phyloP scores from a whole-genome alignment of 2,888 invertebrate species.

The Synanthedon tipuliformis region DNA sequence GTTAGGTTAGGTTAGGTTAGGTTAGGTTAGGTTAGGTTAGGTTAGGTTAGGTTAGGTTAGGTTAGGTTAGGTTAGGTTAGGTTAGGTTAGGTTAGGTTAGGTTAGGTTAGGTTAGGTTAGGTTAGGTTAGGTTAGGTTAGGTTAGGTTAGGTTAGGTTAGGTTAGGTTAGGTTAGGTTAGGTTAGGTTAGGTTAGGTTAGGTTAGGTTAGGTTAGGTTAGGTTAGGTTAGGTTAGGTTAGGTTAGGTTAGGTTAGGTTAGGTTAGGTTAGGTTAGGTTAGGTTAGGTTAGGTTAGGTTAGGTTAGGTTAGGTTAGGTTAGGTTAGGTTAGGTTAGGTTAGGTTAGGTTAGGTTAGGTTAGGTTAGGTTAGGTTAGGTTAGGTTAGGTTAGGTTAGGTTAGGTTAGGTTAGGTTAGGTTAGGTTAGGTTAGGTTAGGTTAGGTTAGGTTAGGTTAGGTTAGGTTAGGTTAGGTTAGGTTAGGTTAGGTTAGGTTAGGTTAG shows the following conservation, averaged over 20 bases:
- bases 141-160: constrained; percentile 6
- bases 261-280: neutral
- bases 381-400: constrained; percentile 4
- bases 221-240: constrained; percentile 7
- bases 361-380: neutral
- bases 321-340: constrained; percentile 1
- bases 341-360: constrained; percentile 5
- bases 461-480: constrained; percentile 8
- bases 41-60: constrained; percentile 12
- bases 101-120: constrained; percentile 12
- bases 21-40: constrained; percentile 9
- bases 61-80: constrained; percentile 12
- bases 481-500: constrained; percentile 7
- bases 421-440: constrained; percentile 8
- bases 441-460: constrained; percentile 8
- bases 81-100: constrained; percentile 13
- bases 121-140: constrained; percentile 12
- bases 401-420: constrained; percentile 9
- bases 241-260: constrained; percentile 7
- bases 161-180: constrained; percentile 5
- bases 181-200: constrained; percentile 7
- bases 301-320: constrained; percentile 6
- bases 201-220: constrained; percentile 5
- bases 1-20: constrained; percentile 8
- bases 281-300: constrained; percentile 3